Evolutionary conservation across 2,797 vertebrate species (phyloP), one percentile per base, ranked within the genome.

Genomic region (Acomys russatus): DNA sequence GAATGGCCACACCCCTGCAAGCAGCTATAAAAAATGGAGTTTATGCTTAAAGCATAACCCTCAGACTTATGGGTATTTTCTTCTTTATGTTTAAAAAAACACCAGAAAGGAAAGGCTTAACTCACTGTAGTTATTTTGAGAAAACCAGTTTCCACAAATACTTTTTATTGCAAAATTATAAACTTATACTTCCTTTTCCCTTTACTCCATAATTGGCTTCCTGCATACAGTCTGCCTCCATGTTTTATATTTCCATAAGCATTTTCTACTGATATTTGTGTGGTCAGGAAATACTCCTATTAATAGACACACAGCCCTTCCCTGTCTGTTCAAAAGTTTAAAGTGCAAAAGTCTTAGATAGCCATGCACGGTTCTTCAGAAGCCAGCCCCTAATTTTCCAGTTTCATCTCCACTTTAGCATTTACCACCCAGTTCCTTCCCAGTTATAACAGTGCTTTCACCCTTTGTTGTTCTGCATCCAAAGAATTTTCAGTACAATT

Each of bases 101-200:
- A 94, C 25, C 54, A 71, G 79, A 93, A 96, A 90, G 90, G 89
- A 96, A 97, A 96, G 79, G 54, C 59, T 94, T 94, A 97, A 96
- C 61, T 94, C 93, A 88, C 35, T 91, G 28, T 44, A 94, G 96
- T 95, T 97, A 97, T 97, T 97, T 94, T 96, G 66, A 92, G 85
- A 97, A 97, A 96, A 96, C 96, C 70, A 70, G 88, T 95, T 97
- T 97, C 94, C 91, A 97, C 92, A 97, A 97, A 97, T 96, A 95
- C 10, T 80, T 95, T 96, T 96, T 93, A 97, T 96, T 94, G 71
- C 93, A 85, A 68, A 89, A 73, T 87, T 96, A 96, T 96, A 96
- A 97, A 97, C 96, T 91, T 93, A 97, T 95, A 94, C 80, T 96
- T 96, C 90, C 70, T 51, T 93, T 97, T 79, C 71, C 77, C 56